A percentile compares a stretch with the other conserved stretches of the same genome.
These are phyloP conservation scores for Gibbula magus DNA, from an alignment of 2,888 invertebrate species.

Conservation along the genomic window DNA sequence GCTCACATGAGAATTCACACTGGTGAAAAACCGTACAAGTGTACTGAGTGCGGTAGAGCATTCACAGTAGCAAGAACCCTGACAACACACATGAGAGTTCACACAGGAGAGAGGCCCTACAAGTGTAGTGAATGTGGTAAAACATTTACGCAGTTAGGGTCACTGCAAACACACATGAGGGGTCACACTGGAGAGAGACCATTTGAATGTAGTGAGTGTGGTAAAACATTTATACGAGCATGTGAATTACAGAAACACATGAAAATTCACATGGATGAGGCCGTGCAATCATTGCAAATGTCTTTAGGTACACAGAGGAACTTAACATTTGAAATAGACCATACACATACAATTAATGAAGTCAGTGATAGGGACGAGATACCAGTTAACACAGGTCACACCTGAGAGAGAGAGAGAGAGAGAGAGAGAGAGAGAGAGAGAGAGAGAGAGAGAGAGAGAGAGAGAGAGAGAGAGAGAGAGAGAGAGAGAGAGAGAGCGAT, in stretches of 20 bases:
- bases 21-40: constrained; percentile 25
- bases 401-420: too few species aligned
- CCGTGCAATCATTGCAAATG: too few species aligned
- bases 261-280: not conserved
- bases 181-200: not conserved
- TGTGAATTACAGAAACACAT: not conserved
- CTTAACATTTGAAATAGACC: too few species aligned
- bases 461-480: too few species aligned
- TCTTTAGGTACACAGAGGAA: too few species aligned
- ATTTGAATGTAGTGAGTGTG: not conserved
- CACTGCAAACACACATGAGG: not conserved
- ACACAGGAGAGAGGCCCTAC: not conserved
- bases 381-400: too few species aligned
- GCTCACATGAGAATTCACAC: constrained; percentile 24
- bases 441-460: too few species aligned
- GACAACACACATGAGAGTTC: not conserved
- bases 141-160: not conserved
- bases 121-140: not conserved
- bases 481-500: too few species aligned
- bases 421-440: too few species aligned
- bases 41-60: constrained; percentile 12
- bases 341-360: too few species aligned
- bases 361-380: too few species aligned
- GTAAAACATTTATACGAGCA: not conserved
- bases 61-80: constrained; percentile 13